These are phyloP conservation scores for Silurus asotus DNA, from an alignment of 2,113 vertebrate species.

Conservation along the genomic window DNA sequence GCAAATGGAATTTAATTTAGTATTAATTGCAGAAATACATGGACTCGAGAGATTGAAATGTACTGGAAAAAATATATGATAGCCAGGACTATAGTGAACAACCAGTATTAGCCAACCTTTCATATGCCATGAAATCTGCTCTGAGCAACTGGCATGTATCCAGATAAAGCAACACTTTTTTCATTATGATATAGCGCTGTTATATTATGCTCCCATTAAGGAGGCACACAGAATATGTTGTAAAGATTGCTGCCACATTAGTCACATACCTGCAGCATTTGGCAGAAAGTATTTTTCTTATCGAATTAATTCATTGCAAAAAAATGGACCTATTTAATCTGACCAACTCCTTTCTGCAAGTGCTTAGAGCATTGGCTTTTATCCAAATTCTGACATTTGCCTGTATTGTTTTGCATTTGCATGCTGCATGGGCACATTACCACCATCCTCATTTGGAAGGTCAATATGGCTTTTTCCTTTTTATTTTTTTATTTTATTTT, in stretches of 20 bases:
- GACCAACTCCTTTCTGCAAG: neutral
- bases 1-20: neutral
- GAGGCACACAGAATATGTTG: constrained; percentile 2
- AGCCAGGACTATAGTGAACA: neutral
- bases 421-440: neutral
- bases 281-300: constrained; percentile 25
- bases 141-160: neutral
- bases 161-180: constrained; percentile 12
- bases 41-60: neutral
- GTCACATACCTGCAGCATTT: neutral
- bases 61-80: neutral
- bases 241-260: constrained; percentile 16
- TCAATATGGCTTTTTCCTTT: neutral
- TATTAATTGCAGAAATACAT: neutral
- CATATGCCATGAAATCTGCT: neutral
- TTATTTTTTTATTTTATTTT: neutral
- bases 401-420: neutral
- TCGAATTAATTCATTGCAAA: constrained; percentile 8
- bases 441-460: neutral
- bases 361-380: neutral
- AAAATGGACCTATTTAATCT: neutral
- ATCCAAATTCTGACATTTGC: neutral
- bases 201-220: constrained; percentile 18
- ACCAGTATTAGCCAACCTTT: neutral
- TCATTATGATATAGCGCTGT: constrained; percentile 19